These are phyloP conservation scores for Drosophila recens DNA, from an alignment of 2,888 invertebrate species.

Conservation along the genomic window DNA sequence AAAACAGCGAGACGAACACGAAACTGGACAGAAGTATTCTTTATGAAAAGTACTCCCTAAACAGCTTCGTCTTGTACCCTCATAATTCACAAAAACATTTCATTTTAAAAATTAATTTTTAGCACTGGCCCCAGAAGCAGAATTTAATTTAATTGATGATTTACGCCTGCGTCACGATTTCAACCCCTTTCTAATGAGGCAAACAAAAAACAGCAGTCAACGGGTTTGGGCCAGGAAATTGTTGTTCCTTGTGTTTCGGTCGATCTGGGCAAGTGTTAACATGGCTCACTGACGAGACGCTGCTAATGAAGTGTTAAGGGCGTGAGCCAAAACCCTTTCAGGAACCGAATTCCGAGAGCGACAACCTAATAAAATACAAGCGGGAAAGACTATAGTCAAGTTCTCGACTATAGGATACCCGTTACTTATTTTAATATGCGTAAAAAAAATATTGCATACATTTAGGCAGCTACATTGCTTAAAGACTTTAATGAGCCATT, in stretches of 20 bases:
- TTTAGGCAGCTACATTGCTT: no score
- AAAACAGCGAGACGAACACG: not conserved
- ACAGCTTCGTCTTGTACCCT: slow-evolving; percentile 43
- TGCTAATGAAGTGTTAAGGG: slow-evolving; percentile 67
- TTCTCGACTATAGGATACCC: no score
- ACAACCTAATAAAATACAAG: not conserved
- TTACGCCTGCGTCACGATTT: slow-evolving; percentile 59
- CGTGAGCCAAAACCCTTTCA: slow-evolving; percentile 2
- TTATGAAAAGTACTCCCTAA: not conserved
- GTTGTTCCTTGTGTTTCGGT: slow-evolving; percentile 25
- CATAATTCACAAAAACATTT: slow-evolving; percentile 68
- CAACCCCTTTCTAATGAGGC: slow-evolving; percentile 65
- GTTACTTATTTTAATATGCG: no score
- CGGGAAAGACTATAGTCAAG: no score
- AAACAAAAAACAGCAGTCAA: not conserved
- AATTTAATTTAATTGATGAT: slow-evolving; percentile 78
- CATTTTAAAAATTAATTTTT: slow-evolving; percentile 76
- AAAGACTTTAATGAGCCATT: no score
- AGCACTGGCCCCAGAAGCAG: slow-evolving; percentile 65
- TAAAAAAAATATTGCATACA: no score
- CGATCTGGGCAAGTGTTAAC: slow-evolving; percentile 61
- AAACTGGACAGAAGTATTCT: not conserved
- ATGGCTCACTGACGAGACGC: slow-evolving; percentile 30
- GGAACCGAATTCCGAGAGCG: not conserved
- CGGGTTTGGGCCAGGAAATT: not conserved